Conservation (phyloP, 2,888 invertebrate species). For the Lottia gigantea region DNA sequence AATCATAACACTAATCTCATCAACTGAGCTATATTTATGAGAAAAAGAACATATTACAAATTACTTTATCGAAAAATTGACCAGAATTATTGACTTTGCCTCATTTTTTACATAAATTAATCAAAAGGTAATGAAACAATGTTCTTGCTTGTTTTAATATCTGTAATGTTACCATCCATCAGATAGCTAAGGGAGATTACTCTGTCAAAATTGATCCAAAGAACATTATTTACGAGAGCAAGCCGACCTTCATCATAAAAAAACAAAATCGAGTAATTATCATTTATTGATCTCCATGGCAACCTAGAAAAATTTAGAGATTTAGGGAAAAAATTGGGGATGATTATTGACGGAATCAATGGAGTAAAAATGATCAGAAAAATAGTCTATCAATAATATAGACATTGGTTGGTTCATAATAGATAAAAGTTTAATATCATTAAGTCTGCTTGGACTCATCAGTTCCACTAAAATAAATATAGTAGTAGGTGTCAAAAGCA, state of each 20-base stretch:
- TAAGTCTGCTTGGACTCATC: too few species aligned
- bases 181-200: constrained; percentile 8
- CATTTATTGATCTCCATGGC: constrained; percentile 8
- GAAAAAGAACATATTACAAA: constrained; percentile 8
- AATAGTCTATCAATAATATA: too few species aligned
- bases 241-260: neutral
- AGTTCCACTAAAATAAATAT: too few species aligned
- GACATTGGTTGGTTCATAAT: too few species aligned
- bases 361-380: too few species aligned
- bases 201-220: constrained; percentile 9
- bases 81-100: neutral
- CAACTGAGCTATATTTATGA: constrained; percentile 3
- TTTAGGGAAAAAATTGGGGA: too few species aligned
- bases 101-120: constrained; percentile 6
- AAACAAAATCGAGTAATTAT: constrained; percentile 9
- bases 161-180: constrained; percentile 2
- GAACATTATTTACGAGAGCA: constrained; percentile 2
- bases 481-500: too few species aligned
- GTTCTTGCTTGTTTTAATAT: constrained; percentile 7
- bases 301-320: neutral
- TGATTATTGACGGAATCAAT: too few species aligned
- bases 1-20: constrained; percentile 8
- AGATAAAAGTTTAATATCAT: too few species aligned
- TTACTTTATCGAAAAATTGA: constrained; percentile 11
- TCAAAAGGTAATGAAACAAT: constrained; percentile 10